Conservation (phyloP, 2,113 vertebrate genomes). For the Eidolon helvum region DNA sequence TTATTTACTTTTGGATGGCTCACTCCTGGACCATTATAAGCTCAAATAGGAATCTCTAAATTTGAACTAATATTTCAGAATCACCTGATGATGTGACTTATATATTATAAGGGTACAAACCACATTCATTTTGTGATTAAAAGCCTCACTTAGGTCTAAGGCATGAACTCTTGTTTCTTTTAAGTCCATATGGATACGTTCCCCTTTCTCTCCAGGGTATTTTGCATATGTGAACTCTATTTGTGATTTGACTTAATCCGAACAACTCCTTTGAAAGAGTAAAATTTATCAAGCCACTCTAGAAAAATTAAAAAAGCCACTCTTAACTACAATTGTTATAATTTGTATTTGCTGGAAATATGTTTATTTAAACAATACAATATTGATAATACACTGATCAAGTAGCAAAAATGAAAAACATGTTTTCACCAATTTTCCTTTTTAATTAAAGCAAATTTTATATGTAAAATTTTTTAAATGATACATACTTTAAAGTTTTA, state of each 20-base stretch:
- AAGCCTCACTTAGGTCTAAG: not conserved
- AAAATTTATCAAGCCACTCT: not conserved
- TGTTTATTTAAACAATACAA: not conserved
- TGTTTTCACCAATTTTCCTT: not conserved
- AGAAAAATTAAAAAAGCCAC: too few relatives aligned
- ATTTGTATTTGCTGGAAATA: not conserved
- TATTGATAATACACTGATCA: not conserved
- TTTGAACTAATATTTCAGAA: not conserved
- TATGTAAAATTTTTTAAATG: not conserved
- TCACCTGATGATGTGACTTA: not conserved
- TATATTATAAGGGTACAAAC: not conserved
- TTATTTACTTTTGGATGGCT: not conserved
- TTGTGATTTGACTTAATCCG: not conserved
- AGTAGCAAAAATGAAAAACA: not conserved
- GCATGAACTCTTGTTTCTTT: not conserved
- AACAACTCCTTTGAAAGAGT: slow-evolving; percentile 8
- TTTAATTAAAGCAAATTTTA: slow-evolving; percentile 1
- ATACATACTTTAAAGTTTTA: not conserved
- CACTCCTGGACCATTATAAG: not conserved
- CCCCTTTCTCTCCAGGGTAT: not conserved
- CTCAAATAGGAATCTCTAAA: not conserved
- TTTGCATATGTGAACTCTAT: not conserved
- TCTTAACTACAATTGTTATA: not conserved
- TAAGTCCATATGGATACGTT: not conserved
- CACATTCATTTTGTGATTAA: slow-evolving; percentile 9